Percentiles rank a stretch among this genome's conserved stretches.
These are phyloP conservation scores for Lepus europaeus DNA, from an alignment of 2,113 vertebrate species.

Conservation along the genomic window DNA sequence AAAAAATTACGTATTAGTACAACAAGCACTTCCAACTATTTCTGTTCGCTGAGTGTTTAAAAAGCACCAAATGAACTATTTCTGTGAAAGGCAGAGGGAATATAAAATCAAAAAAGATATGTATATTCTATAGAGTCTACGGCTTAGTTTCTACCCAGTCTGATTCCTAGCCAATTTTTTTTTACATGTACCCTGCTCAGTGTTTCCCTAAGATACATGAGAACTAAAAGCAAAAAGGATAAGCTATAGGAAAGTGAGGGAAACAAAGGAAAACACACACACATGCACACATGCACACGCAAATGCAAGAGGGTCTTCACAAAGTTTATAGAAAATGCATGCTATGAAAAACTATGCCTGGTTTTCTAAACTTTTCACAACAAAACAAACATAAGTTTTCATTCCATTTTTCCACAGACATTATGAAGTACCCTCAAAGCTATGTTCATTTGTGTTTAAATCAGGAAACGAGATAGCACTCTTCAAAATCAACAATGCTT, in stretches of 20 bases:
- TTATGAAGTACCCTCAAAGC: too few species aligned
- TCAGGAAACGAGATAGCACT: background rate
- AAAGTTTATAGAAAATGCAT: too few species aligned
- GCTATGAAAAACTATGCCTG: too few species aligned
- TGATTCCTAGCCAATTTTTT: background rate
- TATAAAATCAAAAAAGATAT: background rate
- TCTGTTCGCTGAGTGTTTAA: background rate
- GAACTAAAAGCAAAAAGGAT: background rate
- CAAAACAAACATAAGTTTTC: too few species aligned
- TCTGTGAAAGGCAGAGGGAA: background rate
- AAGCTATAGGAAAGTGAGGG: background rate
- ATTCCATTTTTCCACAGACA: too few species aligned
- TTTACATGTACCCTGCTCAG: background rate
- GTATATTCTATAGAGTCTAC: background rate
- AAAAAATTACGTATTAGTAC: background rate
- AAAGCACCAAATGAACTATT: background rate
- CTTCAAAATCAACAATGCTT: background rate
- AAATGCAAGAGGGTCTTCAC: too few species aligned
- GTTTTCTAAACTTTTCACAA: too few species aligned
- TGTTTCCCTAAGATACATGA: background rate
- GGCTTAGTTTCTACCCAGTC: background rate
- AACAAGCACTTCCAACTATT: background rate
- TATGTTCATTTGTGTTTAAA: background rate
- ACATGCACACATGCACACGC: too few species aligned
- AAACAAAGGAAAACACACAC: background rate